These are phyloP conservation scores for Thryonomys swinderianus DNA, from an alignment of 2,113 vertebrate species.

Conservation along the genomic window DNA sequence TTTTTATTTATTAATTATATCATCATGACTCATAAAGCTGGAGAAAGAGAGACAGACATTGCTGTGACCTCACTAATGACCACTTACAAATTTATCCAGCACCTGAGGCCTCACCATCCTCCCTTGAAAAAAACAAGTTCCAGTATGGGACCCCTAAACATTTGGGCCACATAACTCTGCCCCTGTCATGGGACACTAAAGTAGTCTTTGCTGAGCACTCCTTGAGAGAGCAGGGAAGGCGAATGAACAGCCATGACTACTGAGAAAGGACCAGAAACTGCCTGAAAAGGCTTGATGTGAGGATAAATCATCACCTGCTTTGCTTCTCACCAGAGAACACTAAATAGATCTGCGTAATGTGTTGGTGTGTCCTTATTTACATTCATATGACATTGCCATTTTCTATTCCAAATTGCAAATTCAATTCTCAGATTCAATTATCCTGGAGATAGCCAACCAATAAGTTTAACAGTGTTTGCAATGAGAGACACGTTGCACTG, in stretches of 20 bases:
- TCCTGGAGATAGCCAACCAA: constrained; percentile 17
- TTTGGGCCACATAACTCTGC: not conserved
- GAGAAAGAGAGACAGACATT: not conserved
- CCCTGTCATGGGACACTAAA: not conserved
- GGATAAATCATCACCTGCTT: not conserved
- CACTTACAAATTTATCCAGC: no score
- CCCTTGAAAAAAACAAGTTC: not conserved
- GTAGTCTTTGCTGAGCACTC: not conserved
- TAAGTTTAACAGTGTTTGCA: not conserved
- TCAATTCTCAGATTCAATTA: constrained; percentile 64
- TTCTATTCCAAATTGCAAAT: constrained; percentile 67
- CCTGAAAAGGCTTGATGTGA: not conserved
- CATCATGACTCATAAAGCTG: not conserved
- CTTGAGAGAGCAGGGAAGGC: not conserved
- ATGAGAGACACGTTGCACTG: not conserved
- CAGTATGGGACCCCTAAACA: not conserved
- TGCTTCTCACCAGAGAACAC: not conserved
- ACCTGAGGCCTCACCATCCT: not conserved
- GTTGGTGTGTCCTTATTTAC: not conserved
- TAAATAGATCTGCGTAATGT: not conserved
- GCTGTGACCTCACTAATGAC: not conserved
- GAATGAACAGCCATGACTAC: fast-evolving
- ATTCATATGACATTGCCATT: constrained; percentile 44
- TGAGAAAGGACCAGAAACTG: not conserved
- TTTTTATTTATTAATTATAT: not conserved